Evolutionary conservation across 2,888 invertebrate genomes (phyloP).

Genomic region (Pachycephus smyrnensis): DNA sequence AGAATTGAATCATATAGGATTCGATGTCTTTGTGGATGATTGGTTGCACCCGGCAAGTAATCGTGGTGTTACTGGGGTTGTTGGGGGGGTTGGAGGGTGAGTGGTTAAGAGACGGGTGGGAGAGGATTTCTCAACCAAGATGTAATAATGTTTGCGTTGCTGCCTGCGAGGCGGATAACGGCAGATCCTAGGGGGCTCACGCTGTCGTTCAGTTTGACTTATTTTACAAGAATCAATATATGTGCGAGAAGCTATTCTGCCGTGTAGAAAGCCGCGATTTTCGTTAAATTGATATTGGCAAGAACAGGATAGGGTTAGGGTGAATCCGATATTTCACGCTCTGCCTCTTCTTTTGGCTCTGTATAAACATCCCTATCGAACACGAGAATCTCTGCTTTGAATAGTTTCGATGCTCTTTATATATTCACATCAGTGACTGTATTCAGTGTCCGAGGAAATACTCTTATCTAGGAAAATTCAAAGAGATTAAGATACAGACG

Average conservation of each 20-base stretch:
- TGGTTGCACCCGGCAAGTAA: neutral
- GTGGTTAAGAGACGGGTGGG: no score
- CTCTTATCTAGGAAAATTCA: no score
- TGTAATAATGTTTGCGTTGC: constrained; percentile 41
- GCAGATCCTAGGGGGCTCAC: constrained; percentile 28
- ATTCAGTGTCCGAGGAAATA: no score
- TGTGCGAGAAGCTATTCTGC: constrained; percentile 32
- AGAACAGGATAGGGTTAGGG: constrained; percentile 19
- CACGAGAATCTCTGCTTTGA: no score
- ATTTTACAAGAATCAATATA: constrained; percentile 44
- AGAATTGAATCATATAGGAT: neutral
- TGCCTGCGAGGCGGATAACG: constrained; percentile 25
- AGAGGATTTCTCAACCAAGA: constrained; percentile 29
- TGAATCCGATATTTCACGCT: constrained; percentile 10
- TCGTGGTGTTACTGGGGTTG: neutral
- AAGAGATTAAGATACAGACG: no score
- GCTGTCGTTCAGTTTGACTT: constrained; percentile 36
- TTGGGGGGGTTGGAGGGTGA: no score
- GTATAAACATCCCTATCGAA: no score
- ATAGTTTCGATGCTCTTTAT: no score
- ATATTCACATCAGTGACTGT: no score
- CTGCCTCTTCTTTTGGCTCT: no score
- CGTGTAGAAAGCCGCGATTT: constrained; percentile 28
- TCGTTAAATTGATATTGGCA: constrained; percentile 42
- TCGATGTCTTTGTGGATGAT: neutral